Evolutionary conservation across 2,113 vertebrate species (phyloP).

Genomic region (Cariama cristata): DNA sequence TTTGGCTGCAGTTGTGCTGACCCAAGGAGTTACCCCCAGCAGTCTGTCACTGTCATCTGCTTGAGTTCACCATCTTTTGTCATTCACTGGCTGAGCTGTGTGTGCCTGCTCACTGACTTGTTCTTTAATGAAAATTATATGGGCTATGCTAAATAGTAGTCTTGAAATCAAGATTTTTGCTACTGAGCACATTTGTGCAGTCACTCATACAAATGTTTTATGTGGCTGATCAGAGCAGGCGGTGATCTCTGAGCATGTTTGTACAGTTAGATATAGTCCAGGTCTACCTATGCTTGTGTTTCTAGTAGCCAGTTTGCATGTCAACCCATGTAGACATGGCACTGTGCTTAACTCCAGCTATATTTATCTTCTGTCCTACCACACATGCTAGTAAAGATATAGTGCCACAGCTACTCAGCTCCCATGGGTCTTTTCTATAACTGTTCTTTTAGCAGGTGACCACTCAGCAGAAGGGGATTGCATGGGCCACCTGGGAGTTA

Average conservation of each 20-base stretch:
- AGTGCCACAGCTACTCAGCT: background rate
- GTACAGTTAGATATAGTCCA: background rate
- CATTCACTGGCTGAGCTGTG: background rate
- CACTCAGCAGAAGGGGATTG: background rate
- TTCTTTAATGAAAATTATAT: background rate
- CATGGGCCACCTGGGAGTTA: background rate
- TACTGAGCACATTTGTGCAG: rapidly evolving
- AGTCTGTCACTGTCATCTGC: background rate
- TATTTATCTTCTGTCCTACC: background rate
- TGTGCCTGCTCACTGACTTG: background rate
- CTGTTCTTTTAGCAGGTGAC: background rate
- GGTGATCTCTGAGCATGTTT: background rate
- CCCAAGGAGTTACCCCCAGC: background rate
- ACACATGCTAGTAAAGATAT: rapidly evolving
- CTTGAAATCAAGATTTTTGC: background rate
- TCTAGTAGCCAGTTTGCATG: background rate
- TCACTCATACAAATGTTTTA: background rate
- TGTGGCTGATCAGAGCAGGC: background rate
- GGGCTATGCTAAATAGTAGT: background rate
- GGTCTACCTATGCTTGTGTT: background rate
- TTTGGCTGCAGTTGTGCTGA: background rate
- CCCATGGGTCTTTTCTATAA: background rate
- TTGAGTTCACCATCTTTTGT: background rate
- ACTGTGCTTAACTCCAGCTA: background rate
- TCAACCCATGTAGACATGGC: background rate